Conservation (phyloP, 2,888 invertebrate genomes). For the Timandra comae region DNA sequence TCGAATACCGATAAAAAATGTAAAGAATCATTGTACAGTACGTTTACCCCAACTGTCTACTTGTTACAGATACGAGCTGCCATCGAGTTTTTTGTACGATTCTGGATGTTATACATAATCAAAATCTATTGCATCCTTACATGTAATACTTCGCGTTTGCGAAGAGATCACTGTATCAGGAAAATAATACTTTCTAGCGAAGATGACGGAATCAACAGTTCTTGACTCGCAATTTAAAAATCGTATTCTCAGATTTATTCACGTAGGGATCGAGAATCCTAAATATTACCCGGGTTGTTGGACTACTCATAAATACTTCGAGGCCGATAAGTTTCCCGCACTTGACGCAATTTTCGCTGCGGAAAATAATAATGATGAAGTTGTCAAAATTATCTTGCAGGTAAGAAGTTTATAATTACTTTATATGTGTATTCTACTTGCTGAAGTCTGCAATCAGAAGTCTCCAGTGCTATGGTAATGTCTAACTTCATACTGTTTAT, state of each 20-base stretch:
- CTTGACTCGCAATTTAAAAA: conserved; percentile 50
- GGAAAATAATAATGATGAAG: conserved; percentile 36
- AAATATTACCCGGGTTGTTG: conserved; percentile 77
- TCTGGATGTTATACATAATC: conserved; percentile 30
- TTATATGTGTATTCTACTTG: background rate
- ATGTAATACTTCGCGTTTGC: conserved; percentile 27
- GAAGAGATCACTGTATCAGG: conserved; percentile 11
- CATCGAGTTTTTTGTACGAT: conserved; percentile 21
- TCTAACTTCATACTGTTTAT: too few relatives aligned
- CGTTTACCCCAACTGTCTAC: conserved; percentile 43
- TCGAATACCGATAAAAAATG: conserved; percentile 62
- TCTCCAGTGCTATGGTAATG: too few relatives aligned
- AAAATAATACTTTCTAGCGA: conserved; percentile 19
- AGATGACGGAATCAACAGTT: conserved; percentile 39
- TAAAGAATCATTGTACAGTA: conserved; percentile 41
- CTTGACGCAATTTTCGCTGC: conserved; percentile 38
- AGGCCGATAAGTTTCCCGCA: conserved; percentile 51
- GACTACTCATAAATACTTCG: conserved; percentile 69
- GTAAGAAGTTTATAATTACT: too few relatives aligned
- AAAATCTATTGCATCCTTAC: conserved; percentile 20
- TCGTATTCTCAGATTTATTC: conserved; percentile 65
- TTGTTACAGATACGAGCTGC: conserved; percentile 37
- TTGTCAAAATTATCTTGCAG: conserved; percentile 51
- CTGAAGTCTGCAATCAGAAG: too few relatives aligned
- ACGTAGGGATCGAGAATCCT: conserved; percentile 70